Evolutionary conservation across 2,797 vertebrate genomes (phyloP), one percentile per base, ranked within the genome.

Genomic region (Caiman crocodilus): DNA sequence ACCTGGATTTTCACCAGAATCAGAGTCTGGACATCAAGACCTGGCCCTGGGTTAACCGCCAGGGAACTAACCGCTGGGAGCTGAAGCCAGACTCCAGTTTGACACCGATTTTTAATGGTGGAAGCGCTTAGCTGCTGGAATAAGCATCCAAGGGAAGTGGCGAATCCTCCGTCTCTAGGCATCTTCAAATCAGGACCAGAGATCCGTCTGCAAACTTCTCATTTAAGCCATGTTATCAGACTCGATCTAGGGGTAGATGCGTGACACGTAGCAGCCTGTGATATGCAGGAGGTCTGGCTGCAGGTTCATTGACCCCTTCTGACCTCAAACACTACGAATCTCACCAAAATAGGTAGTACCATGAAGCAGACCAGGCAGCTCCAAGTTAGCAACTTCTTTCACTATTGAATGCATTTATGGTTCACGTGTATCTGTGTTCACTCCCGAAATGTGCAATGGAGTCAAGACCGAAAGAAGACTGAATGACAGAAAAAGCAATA

Each of bases 401-500:
- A 20, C 60, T 61, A 13, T 20, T 61, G 23, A 23, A 61, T 61
- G 8, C 13, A 61, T 26, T 61, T 61, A 20, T 13, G 26, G 60
- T 61, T 20, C 23, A 26, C 23, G 21, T 25, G 26, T 9, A 23
- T 61, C 23, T 75, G 32, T 5, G 2, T 59, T 26, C 26, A 25
- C 13, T 13, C 42, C 57, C 60, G 25, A 14, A 30, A 35, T 2
- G 35, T 23, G 64, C n/a, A 86, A 61, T 3, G 57, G 16, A 64
- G 86, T 87, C 69, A 76, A 35, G 17, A 23, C 8, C 21, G 75
- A 10, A 28, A 42, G 6, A 84, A 30, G 64, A 64, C 74, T 18
- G 65, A 55, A 67, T 14, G 13, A 69, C 65, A 10, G 9, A 50
- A 5, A 20, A 0, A 8, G 1, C 20, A 1, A 4, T 15, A 71